Percentiles rank a stretch among this genome's conserved stretches.
These are phyloP conservation scores for Amphiprion clarkii DNA, from an alignment of 2,797 vertebrate species.

Conservation along the genomic window DNA sequence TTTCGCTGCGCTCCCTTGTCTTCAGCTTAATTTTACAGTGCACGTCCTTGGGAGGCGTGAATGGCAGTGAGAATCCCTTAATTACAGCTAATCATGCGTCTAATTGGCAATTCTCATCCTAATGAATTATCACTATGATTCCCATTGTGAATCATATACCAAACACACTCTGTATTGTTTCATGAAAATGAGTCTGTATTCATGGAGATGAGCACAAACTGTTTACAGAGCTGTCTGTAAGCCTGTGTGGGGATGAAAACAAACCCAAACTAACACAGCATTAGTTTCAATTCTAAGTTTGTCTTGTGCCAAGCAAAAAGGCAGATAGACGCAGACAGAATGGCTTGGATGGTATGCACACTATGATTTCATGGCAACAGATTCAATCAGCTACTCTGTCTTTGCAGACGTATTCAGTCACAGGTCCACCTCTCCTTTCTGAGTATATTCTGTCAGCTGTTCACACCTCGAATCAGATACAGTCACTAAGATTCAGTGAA, in stretches of 20 bases:
- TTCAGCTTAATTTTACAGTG: slow-evolving; percentile 34
- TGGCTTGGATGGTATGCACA: not conserved
- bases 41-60: slow-evolving; percentile 31
- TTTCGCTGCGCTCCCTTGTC: slow-evolving; percentile 19
- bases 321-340: not conserved
- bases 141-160: slow-evolving; percentile 42
- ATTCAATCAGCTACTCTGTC: slow-evolving; percentile 21
- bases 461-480: slow-evolving; percentile 19
- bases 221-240: slow-evolving; percentile 14
- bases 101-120: slow-evolving; percentile 59
- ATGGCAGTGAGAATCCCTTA: slow-evolving; percentile 26
- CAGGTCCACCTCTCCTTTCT: slow-evolving; percentile 19
- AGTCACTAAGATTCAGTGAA: not conserved
- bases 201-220: slow-evolving; percentile 22
- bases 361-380: slow-evolving; percentile 26
- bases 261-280: slow-evolving; percentile 17
- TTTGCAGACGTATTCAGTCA: slow-evolving; percentile 1
- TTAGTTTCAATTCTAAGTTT: slow-evolving; percentile 14
- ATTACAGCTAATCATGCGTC: slow-evolving; percentile 53
- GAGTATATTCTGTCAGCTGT: not conserved
- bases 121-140: slow-evolving; percentile 49
- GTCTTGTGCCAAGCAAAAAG: not conserved
- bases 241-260: slow-evolving; percentile 34
- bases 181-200: slow-evolving; percentile 49
- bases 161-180: slow-evolving; percentile 44